Evolutionary conservation across 2,888 invertebrate genomes (phyloP), one percentile per base, ranked within the genome.

Genomic region (Torymus tubicola): DNA sequence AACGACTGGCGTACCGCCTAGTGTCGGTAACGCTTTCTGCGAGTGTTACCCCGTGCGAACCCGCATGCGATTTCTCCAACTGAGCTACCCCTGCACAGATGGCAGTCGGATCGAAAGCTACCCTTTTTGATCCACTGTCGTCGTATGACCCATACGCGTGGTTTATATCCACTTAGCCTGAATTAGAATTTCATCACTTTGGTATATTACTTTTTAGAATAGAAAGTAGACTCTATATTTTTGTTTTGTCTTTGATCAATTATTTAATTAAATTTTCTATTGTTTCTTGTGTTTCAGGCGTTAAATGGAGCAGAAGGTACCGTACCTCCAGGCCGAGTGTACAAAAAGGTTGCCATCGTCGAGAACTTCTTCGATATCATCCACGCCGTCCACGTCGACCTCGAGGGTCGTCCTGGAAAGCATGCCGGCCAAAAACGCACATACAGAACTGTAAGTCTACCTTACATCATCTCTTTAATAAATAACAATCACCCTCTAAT

Each of bases 341-440:
- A 96, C 91, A 95, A 98, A 88, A 96, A 97, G 90, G 98, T 98
- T 67, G 98, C 98, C 0, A 95, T 98, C 57, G 98, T 98, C n/a
- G 98, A 98, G 92, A 97, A 98, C 89, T 98, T 98, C 92, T 98
- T 98, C 91, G 96, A 98, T 90, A 98, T 98, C 84, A 98, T 98
- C 88, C 98, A 98, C 92, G 96, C 96, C 71, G 97, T 98, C 16
- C 98, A 98, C 90, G 98, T 98, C 75, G 98, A 97, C 89, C 93
- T 97, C 87, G 97, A 98, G 90, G 98, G 98, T 72, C 93, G 97
- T 85, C 95, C 95, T 72, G 97, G 98, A 78, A 97, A 97, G 91
- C 98, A 98, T 90, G 98, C 98, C n/a, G 98, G 98, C 60, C 98
- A 98, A 91, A 98, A 98, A 90, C 93, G 98, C 85, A 98, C 98